phyloP scores from a whole-genome alignment of 2,113 vertebrate genomes.

The Tichodroma muraria region DNA sequence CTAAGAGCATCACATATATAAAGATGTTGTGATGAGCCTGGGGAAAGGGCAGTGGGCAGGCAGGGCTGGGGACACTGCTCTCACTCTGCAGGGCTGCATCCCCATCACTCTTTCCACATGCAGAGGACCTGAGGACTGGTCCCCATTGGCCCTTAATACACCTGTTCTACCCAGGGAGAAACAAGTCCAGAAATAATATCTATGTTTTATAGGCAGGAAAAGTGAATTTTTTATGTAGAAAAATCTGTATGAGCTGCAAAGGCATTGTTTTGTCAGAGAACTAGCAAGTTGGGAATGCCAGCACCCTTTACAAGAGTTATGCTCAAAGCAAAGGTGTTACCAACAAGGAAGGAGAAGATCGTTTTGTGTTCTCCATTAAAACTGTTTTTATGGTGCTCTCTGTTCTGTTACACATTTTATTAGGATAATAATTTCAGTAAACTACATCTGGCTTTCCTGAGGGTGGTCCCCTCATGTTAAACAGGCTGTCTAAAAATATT shows the following conservation, averaged over 20 bases:
- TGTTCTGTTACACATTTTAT: constrained; percentile 53
- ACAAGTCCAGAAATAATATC: neutral
- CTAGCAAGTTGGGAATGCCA: neutral
- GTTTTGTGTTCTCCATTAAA: constrained; percentile 13
- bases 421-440: constrained; percentile 55
- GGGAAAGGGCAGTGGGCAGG: neutral
- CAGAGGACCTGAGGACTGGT: neutral
- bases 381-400: constrained; percentile 15
- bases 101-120: neutral
- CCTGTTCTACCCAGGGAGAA: neutral
- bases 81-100: neutral
- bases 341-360: neutral
- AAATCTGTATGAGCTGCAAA: neutral
- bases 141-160: neutral
- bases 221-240: neutral
- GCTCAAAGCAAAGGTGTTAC: constrained; percentile 2
- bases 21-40: neutral
- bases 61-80: neutral
- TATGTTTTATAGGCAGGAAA: neutral
- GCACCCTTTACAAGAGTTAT: neutral
- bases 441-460: constrained; percentile 54
- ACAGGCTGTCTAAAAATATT: constrained; percentile 37
- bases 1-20: neutral
- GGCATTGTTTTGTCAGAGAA: neutral
- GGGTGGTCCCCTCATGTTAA: constrained; percentile 51